Evolutionary conservation across 2,888 invertebrate genomes (phyloP).

Genomic region (Rhabditoides inermis): DNA sequence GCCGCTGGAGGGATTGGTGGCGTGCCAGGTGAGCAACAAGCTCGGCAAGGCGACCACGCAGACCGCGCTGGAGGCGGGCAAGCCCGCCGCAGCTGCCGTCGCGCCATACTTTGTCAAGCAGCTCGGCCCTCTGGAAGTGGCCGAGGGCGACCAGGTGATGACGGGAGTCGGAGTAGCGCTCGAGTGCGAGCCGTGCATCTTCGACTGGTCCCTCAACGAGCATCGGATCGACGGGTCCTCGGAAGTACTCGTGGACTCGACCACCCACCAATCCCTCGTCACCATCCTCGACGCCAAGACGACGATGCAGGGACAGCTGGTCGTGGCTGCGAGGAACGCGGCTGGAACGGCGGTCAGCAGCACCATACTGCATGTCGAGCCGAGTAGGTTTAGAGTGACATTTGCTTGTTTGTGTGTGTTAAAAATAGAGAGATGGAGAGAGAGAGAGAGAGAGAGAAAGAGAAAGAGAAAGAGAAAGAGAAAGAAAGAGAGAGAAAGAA

Average conservation of each 20-base stretch:
- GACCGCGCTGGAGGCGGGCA: background rate
- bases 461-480: too few species aligned
- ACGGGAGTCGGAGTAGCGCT: conserved; percentile 25
- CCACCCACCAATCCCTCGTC: conserved; percentile 26
- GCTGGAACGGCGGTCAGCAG: conserved; percentile 29
- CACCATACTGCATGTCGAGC: conserved; percentile 18
- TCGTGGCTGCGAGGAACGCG: conserved; percentile 32
- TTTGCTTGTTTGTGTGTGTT: too few species aligned
- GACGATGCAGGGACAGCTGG: conserved; percentile 26
- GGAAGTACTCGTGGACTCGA: conserved; percentile 27
- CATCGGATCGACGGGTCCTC: conserved; percentile 16
- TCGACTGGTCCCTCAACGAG: conserved; percentile 38
- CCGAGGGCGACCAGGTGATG: conserved; percentile 13
- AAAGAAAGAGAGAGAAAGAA: too few species aligned
- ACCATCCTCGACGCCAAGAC: conserved; percentile 20
- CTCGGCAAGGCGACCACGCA: conserved; percentile 7
- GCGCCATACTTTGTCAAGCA: conserved; percentile 20
- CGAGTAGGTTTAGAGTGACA: conserved; percentile 20
- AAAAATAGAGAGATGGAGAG: background rate
- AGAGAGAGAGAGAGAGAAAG: background rate
- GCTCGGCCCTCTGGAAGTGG: conserved; percentile 16
- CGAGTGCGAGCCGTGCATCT: conserved; percentile 29
- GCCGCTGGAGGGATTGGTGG: conserved; percentile 8
- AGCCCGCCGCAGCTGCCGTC: background rate
- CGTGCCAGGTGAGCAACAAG: conserved; percentile 19